These are phyloP conservation scores for Micrastur ruficollis DNA, from an alignment of 2,797 vertebrate species.

Conservation along the genomic window DNA sequence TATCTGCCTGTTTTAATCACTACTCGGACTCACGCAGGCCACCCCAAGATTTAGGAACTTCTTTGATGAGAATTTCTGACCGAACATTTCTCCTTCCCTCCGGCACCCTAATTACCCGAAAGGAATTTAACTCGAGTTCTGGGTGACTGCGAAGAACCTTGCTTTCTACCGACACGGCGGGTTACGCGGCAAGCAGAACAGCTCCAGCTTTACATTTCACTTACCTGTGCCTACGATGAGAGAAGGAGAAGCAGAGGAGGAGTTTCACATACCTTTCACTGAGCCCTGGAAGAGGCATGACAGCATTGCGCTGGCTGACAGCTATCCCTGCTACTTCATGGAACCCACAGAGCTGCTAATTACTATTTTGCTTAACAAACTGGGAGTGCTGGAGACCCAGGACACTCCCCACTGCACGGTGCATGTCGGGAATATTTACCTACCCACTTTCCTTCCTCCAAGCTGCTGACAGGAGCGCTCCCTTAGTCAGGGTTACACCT, in stretches of 20 bases:
- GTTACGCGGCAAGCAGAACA: neutral
- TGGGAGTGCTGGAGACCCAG: slow-evolving; percentile 66
- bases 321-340: neutral
- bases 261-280: neutral
- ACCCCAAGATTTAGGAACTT: neutral
- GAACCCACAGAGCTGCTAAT: neutral
- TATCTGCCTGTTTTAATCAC: rapidly evolving
- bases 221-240: slow-evolving; percentile 13
- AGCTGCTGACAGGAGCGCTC: slow-evolving; percentile 49
- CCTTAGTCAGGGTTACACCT: slow-evolving; percentile 30
- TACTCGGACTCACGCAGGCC: rapidly evolving
- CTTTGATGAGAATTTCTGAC: rapidly evolving
- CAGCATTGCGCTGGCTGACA: neutral
- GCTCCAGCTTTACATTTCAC: neutral
- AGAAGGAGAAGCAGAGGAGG: neutral
- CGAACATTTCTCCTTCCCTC: neutral
- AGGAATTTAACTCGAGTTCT: rapidly evolving
- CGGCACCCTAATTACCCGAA: neutral
- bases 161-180: neutral
- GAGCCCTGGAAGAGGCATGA: slow-evolving; percentile 4
- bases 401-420: slow-evolving; percentile 75
- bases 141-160: neutral
- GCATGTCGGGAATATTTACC: slow-evolving; percentile 79
- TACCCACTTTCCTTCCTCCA: slow-evolving; percentile 1
- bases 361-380: neutral